Evolutionary conservation across 2,797 vertebrate genomes (phyloP).

Genomic region (Petrocephalus sullivani): DNA sequence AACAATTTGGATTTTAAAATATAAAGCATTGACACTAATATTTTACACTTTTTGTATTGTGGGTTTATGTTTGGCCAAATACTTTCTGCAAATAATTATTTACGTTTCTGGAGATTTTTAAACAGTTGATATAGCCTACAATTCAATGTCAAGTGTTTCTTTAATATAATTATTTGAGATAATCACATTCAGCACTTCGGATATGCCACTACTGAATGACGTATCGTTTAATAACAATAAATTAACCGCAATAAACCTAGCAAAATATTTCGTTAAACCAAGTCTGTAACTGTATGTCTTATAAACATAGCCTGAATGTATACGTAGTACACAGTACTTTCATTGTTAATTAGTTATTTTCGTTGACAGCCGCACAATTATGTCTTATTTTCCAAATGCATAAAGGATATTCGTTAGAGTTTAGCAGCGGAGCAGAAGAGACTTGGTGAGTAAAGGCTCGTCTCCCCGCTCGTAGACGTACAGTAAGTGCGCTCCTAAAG

Average conservation of each 20-base stretch:
- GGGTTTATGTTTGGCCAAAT: background rate
- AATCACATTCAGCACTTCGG: background rate
- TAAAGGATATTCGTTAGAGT: background rate
- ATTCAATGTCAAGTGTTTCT: background rate
- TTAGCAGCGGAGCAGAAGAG: background rate
- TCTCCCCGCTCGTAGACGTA: background rate
- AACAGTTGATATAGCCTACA: background rate
- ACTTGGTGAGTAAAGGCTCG: background rate
- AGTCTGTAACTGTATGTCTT: background rate
- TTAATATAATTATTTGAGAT: background rate
- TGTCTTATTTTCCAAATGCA: background rate
- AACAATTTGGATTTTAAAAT: background rate
- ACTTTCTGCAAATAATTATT: background rate
- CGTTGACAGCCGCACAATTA: background rate
- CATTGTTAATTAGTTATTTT: background rate
- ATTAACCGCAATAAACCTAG: background rate
- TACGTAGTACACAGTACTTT: background rate
- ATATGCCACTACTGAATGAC: background rate
- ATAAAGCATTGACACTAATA: background rate
- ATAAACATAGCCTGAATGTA: background rate
- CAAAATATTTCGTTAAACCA: background rate
- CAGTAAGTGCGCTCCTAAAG: constrained; percentile 4
- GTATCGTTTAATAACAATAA: background rate
- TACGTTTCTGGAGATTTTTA: background rate
- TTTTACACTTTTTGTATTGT: background rate